phyloP scores from a whole-genome alignment of 2,888 invertebrate species.

The Hipparchia semele region DNA sequence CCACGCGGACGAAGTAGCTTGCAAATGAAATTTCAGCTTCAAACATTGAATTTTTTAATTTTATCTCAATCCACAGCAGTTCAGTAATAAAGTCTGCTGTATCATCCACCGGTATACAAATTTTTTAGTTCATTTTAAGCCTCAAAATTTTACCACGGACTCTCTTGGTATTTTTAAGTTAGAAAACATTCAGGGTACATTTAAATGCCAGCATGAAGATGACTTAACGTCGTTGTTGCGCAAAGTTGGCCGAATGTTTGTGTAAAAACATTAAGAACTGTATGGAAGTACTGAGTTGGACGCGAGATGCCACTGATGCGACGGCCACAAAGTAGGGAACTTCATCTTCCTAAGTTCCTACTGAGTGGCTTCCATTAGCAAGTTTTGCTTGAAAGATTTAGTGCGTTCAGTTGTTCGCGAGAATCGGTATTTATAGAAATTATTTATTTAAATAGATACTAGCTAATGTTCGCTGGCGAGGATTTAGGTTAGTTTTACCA shows the following conservation, averaged over 20 bases:
- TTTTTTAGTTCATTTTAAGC: too few species aligned
- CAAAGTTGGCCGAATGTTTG: conserved; percentile 43
- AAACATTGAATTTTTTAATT: too few species aligned
- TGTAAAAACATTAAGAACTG: conserved; percentile 63
- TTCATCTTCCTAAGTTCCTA: conserved; percentile 54
- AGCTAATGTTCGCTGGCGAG: too few species aligned
- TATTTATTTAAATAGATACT: background rate
- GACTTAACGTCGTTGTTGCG: conserved; percentile 33
- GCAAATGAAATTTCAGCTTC: too few species aligned
- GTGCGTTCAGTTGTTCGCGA: conserved; percentile 36
- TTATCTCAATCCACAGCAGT: too few species aligned
- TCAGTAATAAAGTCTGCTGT: too few species aligned
- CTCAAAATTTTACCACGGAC: background rate
- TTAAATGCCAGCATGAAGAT: conserved; percentile 33
- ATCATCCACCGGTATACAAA: too few species aligned
- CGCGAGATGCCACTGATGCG: conserved; percentile 36
- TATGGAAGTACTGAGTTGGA: conserved; percentile 62
- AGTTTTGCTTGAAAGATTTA: conserved; percentile 47
- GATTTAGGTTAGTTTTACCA: too few species aligned
- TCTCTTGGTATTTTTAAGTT: background rate
- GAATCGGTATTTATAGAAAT: conserved; percentile 13
- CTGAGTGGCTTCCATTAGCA: conserved; percentile 66
- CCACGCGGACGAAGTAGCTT: too few species aligned
- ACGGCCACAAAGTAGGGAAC: conserved; percentile 52
- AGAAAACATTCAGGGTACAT: background rate